These are phyloP conservation scores for Alaudala cheleensis DNA, from an alignment of 2,113 vertebrate genomes.

Conservation along the genomic window DNA sequence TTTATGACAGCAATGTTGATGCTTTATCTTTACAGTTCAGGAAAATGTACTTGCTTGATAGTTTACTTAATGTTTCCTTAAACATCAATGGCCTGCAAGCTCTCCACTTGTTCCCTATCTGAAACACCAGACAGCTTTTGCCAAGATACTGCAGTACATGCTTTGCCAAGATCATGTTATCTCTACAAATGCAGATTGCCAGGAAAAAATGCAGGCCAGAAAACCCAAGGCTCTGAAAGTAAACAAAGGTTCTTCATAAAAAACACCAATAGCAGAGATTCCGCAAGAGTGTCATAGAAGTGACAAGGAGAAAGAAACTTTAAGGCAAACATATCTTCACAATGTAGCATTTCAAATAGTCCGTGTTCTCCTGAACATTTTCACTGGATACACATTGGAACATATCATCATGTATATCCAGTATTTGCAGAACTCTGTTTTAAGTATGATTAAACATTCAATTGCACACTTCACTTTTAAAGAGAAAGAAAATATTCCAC, in stretches of 20 bases:
- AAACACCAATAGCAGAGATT: neutral
- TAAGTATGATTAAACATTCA: neutral
- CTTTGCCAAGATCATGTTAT: constrained; percentile 66
- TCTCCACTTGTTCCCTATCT: constrained; percentile 53
- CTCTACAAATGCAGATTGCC: constrained; percentile 54
- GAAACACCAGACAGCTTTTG: constrained; percentile 38
- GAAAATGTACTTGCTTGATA: constrained; percentile 44
- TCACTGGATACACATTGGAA: neutral
- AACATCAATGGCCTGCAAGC: neutral
- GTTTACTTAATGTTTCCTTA: constrained; percentile 16
- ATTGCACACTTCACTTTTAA: neutral
- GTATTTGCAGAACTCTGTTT: neutral
- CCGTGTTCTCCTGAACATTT: neutral
- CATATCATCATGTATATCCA: neutral
- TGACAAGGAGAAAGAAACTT: neutral
- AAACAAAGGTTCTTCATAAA: constrained; percentile 15
- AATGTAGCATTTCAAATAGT: neutral
- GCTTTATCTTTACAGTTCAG: constrained; percentile 9
- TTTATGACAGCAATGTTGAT: neutral
- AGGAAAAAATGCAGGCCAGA: constrained; percentile 44
- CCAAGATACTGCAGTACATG: constrained; percentile 51
- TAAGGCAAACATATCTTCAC: neutral
- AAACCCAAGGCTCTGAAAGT: constrained; percentile 10
- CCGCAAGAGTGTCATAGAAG: neutral
- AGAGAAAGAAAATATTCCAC: neutral